These are phyloP conservation scores for Pomacea maculata DNA, from an alignment of 1,140 invertebrate species.

Conservation along the genomic window DNA sequence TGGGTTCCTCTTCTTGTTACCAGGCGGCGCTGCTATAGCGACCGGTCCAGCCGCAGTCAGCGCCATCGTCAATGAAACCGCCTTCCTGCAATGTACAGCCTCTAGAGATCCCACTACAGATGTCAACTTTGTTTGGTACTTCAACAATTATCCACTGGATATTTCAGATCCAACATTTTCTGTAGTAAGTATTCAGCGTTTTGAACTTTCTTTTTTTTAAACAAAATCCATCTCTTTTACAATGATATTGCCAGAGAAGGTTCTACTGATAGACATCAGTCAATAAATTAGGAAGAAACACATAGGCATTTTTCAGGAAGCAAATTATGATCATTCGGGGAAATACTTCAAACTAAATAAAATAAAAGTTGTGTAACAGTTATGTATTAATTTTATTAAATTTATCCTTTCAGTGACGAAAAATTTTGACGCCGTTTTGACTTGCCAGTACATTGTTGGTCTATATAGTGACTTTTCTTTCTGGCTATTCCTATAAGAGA, in stretches of 20 bases:
- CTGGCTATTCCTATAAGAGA: no score
- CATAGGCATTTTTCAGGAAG: no score
- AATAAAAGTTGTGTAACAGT: no score
- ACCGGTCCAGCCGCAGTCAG: slow-evolving; percentile 23
- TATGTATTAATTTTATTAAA: no score
- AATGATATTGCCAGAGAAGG: background rate
- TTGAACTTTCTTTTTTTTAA: background rate
- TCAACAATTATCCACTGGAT: slow-evolving; percentile 44
- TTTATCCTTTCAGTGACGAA: no score
- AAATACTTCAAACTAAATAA: no score
- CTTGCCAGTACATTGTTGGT: no score
- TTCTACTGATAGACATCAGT: background rate
- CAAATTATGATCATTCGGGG: background rate
- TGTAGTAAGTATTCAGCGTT: background rate
- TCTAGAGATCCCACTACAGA: slow-evolving; percentile 30
- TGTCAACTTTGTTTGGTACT: slow-evolving; percentile 43
- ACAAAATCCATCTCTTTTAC: background rate
- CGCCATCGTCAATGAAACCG: slow-evolving; percentile 43
- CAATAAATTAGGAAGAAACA: no score
- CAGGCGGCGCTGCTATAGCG: slow-evolving; percentile 42
- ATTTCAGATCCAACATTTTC: background rate
- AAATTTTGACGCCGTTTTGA: no score
- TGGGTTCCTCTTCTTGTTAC: background rate
- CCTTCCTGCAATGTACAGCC: slow-evolving; percentile 48
- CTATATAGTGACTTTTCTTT: no score